Base-by-base conservation (phyloP, 2,113 vertebrate species). In the Noturus placidus region DNA sequence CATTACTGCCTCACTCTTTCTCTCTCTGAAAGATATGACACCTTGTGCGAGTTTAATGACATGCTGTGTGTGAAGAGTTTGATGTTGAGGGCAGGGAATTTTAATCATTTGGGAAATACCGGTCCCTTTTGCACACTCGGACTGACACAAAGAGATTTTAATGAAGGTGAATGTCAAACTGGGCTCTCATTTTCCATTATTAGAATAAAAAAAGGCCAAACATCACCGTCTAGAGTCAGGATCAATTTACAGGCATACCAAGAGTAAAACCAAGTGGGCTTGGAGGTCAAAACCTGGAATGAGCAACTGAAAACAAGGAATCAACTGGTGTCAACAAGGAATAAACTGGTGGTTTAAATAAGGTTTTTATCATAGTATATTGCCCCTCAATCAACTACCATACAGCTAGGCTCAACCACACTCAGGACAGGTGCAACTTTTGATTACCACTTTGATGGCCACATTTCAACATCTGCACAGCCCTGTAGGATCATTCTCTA, bases 151-250 rank as follows among this genome's bases (percentile, higher is more conserved):
- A 57, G 14, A 30, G 30, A 57, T 80, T 80, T 57, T 80, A 33
- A 57, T 63, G 81, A 82, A 82, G 81, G 22, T 63, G 81, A 42
- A 63, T 42, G 56, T 82, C 81, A 82, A 82, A 82, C 59, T 82
- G 33, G 22, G 57, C 35, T 82, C 59, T 63, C 20, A 42, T 63
- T 82, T 82, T 42, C 10, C 79, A 82, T 82, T 82, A 82, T 59
- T 82, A 82, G 35, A 30, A 50, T 2, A 25, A 14, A 50, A 27
- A 46, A 27, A 46, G 22, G 1, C 74, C 25, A 76, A 76, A 50
- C 72, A 14, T 15, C 25, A 50, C n/a, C 54, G 76, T 30, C 76
- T 9, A 33, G 78, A 80, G 7, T 35, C 30, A 1, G 78, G 54
- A 57, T 22, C 30, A 57, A 56, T 80, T 20, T 13, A 80, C 15